Base-by-base conservation (phyloP, 2,888 invertebrate species). In the Habroteleia sp. region DNA sequence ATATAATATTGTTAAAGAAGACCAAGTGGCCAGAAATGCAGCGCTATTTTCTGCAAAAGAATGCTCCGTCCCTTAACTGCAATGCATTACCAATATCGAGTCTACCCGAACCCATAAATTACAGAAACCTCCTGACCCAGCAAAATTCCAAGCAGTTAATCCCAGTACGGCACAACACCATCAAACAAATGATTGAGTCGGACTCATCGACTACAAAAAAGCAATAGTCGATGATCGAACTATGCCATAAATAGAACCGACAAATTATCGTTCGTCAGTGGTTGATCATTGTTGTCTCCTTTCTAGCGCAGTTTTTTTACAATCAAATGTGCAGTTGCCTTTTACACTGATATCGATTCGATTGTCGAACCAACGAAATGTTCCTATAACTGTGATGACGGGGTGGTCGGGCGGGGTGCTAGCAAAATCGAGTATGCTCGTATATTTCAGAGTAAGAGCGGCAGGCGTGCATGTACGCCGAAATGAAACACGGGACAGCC, bases 401-500 rank as follows among this genome's bases (percentile, higher is more conserved):
- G 42, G 48, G 42, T 23, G 37, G 35, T 10, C 11, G 52, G 50
- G 33, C 10, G 58, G 42, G 37, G 10, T 10, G 35, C 23, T 23
- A 25, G 42, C 48, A 44, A 69, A 75, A 75, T 71, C 65, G 75
- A 63, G 69, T 46, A 56, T 35, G 65, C 75, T 75, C 75, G 69
- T 75, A 75, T 75, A 75, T 75, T 75, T 71, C 46, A 69, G 69
- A 69, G 63, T 74, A 74, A 68, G 74, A 74, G 74, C 63, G 74
- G 52, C 58, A 56, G 68, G 62, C 68, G 60, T 68, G 66, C 77
- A 71, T 78, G 78, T 78, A 74, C 74, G 58, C 37, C 72, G 74
- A 77, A 80, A 80, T 78, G 78, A 78, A 76, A 78, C 78, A 78
- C 74, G 69, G 74, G 60, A 25, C 65, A 63, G 65, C 63, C 23